Evolutionary conservation across 2,113 vertebrate genomes (phyloP).

Genomic region (Octodon degus): DNA sequence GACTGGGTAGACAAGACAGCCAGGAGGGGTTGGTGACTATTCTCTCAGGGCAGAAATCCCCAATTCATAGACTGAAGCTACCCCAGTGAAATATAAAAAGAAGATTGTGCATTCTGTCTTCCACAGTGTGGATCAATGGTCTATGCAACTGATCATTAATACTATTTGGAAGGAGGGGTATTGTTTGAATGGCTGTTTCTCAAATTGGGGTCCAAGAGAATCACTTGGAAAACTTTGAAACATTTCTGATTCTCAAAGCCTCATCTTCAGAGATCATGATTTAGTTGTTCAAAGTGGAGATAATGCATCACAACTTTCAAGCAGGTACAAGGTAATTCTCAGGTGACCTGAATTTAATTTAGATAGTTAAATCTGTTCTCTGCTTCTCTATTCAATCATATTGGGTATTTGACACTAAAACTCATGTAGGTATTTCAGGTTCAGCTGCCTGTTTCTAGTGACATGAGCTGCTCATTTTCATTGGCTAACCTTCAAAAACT

Average conservation of each 20-base stretch:
- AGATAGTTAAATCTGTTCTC: constrained; percentile 1
- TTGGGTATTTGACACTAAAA: neutral
- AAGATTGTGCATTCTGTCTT: neutral
- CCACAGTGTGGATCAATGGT: neutral
- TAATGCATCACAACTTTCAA: neutral
- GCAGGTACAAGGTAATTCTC: neutral
- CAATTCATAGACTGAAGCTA: neutral
- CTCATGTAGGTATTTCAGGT: neutral
- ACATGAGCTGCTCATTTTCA: constrained; percentile 29
- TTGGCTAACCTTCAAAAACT: constrained; percentile 45
- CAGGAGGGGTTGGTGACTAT: neutral
- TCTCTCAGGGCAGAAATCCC: constrained; percentile 27
- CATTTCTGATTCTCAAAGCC: neutral
- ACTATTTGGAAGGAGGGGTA: neutral
- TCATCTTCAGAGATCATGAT: neutral
- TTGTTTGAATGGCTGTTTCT: neutral
- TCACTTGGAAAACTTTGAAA: neutral
- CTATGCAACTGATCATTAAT: neutral
- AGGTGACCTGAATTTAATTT: constrained; percentile 14
- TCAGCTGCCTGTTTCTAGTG: neutral
- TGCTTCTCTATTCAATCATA: neutral
- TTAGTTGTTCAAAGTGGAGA: neutral
- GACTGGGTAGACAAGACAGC: neutral
- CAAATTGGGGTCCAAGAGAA: neutral
- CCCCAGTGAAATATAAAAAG: constrained; percentile 4